These are phyloP conservation scores for Seladonia tumulorum DNA, from an alignment of 2,888 invertebrate genomes.

Conservation along the genomic window DNA sequence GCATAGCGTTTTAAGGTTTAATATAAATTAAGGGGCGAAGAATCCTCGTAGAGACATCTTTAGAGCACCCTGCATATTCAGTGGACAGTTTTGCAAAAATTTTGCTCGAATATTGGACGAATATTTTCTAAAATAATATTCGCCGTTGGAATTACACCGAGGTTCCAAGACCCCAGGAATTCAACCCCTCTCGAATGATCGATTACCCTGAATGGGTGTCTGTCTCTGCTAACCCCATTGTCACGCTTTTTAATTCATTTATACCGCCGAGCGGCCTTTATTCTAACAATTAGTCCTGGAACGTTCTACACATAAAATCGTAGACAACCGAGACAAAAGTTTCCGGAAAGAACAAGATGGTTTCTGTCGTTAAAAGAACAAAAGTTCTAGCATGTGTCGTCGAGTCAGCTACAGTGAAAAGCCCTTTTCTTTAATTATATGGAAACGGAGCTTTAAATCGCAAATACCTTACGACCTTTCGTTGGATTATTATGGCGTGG, in stretches of 20 bases:
- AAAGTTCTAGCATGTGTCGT: neutral
- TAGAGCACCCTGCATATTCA: neutral
- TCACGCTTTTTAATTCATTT: conserved; percentile 26
- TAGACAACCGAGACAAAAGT: neutral
- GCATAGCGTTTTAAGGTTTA: neutral
- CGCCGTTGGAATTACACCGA: neutral
- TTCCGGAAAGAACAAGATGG: neutral
- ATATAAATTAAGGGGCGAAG: neutral
- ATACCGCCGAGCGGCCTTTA: neutral
- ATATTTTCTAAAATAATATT: conserved; percentile 1
- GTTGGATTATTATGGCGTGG: neutral
- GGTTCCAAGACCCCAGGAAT: conserved; percentile 11
- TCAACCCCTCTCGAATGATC: conserved; percentile 32
- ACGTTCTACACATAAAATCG: neutral
- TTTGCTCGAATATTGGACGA: neutral
- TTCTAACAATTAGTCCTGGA: neutral
- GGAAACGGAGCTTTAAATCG: neutral
- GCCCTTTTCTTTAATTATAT: neutral
- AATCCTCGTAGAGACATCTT: neutral
- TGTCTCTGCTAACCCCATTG: conserved; percentile 8
- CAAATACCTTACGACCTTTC: conserved; percentile 4
- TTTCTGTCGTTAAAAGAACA: neutral
- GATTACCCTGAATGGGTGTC: conserved; percentile 24
- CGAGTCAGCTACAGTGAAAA: neutral
- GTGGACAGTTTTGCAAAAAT: neutral